Base-by-base conservation (phyloP, 2,113 vertebrate species). In the Murina feae region DNA sequence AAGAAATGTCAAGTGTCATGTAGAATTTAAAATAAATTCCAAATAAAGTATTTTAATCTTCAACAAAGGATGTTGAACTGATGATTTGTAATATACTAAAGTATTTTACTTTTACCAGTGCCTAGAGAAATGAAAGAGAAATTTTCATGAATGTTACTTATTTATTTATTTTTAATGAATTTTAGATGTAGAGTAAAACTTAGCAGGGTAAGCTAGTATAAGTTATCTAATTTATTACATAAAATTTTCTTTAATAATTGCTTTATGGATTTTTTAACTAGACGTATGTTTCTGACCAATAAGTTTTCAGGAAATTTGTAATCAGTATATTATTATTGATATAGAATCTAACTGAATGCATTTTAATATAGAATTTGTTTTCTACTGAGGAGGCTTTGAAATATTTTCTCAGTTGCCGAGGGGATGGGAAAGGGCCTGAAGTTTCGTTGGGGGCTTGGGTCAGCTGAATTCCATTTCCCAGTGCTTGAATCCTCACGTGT, bases 1-100 rank as follows among this genome's bases (percentile, higher is more conserved):
- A 47, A 89, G 66, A 90, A 92, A 89, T 95, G 37, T 86, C 30
- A 28, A 69, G 18, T 71, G 37, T 79, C 44, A 66, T 80, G 2
- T 74, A 74, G 53, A 93, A 90, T 85, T 92, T 92, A 84, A 89
- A 80, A 49, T 89, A 63, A 85, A 83, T 95, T 55, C 49, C 85
- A 95, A 83, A 89, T 44, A 78, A 71, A 90, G 83, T 84, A 32
- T 84, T 84, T 91, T 60, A 71, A 94, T 88, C 51, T 32, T 42
- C 35, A 12, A 28, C 86, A 92, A 92, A 63, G 37, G 37, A 72
- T 60, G 42, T 74, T 92, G 72, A 88, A n/a, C 20, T 81, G 68
- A 75, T 83, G 9, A 65, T 91, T 83, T 92, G 3, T 89, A 90
- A 85, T 76, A 82, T 83, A 72, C 23, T 69, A 49, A 87, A 60